Base-by-base conservation (phyloP, 2,888 invertebrate genomes). In the Cerceris rybyensis region DNA sequence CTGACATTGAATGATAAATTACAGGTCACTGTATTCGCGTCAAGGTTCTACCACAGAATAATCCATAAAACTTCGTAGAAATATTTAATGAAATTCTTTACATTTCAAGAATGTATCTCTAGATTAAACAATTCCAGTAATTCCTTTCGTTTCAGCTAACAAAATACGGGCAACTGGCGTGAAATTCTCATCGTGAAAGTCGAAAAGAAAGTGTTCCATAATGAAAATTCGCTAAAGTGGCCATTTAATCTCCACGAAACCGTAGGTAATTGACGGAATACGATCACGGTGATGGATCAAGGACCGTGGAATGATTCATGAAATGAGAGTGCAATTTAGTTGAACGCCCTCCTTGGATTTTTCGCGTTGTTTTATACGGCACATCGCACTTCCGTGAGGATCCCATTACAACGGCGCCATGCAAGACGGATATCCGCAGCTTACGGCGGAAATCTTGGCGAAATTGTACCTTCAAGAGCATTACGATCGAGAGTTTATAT, bases 391-490 rank as follows among this genome's bases (percentile, higher is more conserved):
- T 70, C 64, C 67, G 63, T 61, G 77, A 71, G 77, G 83, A 87
- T 86, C 77, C 86, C 78, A 82, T 86, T 86, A 81, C 70, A 75
- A 66, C 70, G 75, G 54, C 73, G 75, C 70, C 72, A 70, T 69
- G 73, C 67, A 79, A 84, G 80, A 82, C 78, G 61, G 80, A 83
- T 82, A 80, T 76, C 64, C 59, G 63, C 55, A 74, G 81, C 83
- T 86, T 80, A 82, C 69, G 49, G 9, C 59, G 75, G 77, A 79
- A 81, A 85, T 85, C 84, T 83, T 65, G 64, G 61, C 54, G 76
- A 85, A 84, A 87, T 87, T 86, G 80, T 81, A 70, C 77, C 86
- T 63, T 71, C 61, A 55, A 46, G 70, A 73, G 81, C 82, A 82
- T 80, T 79, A 82, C 73, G 54, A 83, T 83, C 60, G 64, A 60